Conservation (phyloP, 2,797 vertebrate genomes). For the Clarias platycephalus region DNA sequence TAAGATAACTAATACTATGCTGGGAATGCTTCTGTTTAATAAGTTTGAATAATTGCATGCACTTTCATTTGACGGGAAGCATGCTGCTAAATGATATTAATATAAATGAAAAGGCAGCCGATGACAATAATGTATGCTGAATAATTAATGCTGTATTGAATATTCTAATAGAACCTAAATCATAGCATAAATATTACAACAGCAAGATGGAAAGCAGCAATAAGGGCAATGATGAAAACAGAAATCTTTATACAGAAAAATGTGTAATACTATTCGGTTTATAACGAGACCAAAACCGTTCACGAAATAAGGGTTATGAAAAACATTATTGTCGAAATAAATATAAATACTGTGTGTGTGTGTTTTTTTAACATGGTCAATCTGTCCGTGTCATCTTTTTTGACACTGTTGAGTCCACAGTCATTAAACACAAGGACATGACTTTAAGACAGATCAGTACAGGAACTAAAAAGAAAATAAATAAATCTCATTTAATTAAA, state of each 20-base stretch:
- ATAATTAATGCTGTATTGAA: constrained; percentile 16
- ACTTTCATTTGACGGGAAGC: constrained; percentile 28
- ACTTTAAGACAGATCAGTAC: not conserved
- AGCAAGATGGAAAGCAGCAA: constrained; percentile 17
- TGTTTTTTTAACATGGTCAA: not conserved
- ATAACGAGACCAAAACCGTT: not conserved
- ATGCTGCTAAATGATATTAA: constrained; percentile 23
- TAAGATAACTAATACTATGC: constrained; percentile 24
- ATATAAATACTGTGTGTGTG: not conserved
- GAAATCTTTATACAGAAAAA: not conserved
- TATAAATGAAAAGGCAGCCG: constrained; percentile 13
- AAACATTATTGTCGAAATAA: not conserved
- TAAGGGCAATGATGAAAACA: not conserved
- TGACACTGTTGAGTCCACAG: not conserved
- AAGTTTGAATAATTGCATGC: constrained; percentile 2
- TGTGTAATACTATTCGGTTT: not conserved
- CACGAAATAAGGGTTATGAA: not conserved
- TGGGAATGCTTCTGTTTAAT: constrained; percentile 22
- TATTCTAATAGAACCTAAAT: constrained; percentile 20
- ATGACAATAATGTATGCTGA: constrained; percentile 15
- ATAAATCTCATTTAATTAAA: not conserved
- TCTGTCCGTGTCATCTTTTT: not conserved
- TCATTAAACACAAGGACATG: not conserved
- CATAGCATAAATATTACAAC: constrained; percentile 22
- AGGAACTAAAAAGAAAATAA: not conserved